Percentiles rank a stretch among this genome's conserved stretches.
These are phyloP conservation scores for Rattus rattus DNA, from an alignment of 2,113 vertebrate genomes.

Conservation along the genomic window DNA sequence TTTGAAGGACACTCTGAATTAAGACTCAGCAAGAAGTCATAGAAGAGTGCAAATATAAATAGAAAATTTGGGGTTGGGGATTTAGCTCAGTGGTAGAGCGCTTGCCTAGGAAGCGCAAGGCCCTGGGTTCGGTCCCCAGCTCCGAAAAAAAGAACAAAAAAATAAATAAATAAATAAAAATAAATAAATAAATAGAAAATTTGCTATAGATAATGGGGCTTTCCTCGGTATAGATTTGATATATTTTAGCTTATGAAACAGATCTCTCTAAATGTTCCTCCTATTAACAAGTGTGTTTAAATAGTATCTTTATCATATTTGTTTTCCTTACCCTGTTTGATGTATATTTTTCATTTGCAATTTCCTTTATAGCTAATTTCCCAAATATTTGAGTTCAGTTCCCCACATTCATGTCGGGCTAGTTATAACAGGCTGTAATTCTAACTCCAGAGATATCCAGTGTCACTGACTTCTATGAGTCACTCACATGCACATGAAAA, in stretches of 20 bases:
- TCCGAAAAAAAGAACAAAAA: no score
- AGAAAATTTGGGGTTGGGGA: no score
- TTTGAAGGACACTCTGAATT: background rate
- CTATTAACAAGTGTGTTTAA: background rate
- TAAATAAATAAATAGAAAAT: background rate
- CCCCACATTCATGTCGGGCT: background rate
- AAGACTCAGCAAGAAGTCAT: background rate
- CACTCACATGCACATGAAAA: background rate
- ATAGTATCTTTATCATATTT: background rate
- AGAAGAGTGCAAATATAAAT: background rate
- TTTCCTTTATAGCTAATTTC: background rate
- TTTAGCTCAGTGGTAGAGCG: no score
- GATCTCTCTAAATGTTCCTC: background rate
- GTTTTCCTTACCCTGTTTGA: background rate
- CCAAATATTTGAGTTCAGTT: background rate
- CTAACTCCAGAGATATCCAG: background rate
- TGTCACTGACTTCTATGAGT: background rate
- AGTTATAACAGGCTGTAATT: background rate
- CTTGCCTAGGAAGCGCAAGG: no score
- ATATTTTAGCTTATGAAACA: background rate
- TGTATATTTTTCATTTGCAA: constrained; percentile 7
- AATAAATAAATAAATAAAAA: no score
- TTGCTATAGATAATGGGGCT: background rate
- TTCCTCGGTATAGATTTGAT: background rate
- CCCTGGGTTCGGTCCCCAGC: no score